Evolutionary conservation across 1,140 invertebrate genomes (phyloP).

Genomic region (Vanessa atalanta): DNA sequence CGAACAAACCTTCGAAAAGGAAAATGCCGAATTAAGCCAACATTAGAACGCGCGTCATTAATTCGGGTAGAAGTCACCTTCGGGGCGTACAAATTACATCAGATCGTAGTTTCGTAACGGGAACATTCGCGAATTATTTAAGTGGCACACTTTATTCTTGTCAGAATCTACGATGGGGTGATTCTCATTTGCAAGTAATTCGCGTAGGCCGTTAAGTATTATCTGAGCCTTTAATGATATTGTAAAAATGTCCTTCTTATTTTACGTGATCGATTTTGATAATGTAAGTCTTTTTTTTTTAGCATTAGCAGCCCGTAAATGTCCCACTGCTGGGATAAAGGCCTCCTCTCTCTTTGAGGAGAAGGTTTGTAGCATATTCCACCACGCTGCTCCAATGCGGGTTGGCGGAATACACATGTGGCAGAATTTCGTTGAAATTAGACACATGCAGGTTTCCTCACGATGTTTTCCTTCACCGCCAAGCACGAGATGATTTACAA

Average conservation of each 20-base stretch:
- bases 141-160: constrained; percentile 23
- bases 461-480: too few relatives aligned
- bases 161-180: constrained; percentile 6
- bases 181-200: constrained; percentile 20
- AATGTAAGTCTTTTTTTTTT: too few relatives aligned
- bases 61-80: constrained; percentile 30
- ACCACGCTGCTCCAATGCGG: too few relatives aligned
- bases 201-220: neutral
- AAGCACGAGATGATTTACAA: too few relatives aligned
- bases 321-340: too few relatives aligned
- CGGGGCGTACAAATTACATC: constrained; percentile 29
- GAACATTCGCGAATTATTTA: constrained; percentile 27
- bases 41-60: constrained; percentile 29
- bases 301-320: too few relatives aligned
- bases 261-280: neutral
- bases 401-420: too few relatives aligned
- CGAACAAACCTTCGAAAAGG: constrained; percentile 11
- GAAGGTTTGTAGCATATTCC: too few relatives aligned
- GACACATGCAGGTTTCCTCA: too few relatives aligned
- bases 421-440: too few relatives aligned
- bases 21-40: constrained; percentile 25
- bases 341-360: too few relatives aligned
- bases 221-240: constrained; percentile 8
- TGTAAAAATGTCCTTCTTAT: neutral
- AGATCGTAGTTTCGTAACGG: constrained; percentile 27